Base-by-base conservation (phyloP, 2,797 vertebrate genomes). In the Harpagifer antarcticus region DNA sequence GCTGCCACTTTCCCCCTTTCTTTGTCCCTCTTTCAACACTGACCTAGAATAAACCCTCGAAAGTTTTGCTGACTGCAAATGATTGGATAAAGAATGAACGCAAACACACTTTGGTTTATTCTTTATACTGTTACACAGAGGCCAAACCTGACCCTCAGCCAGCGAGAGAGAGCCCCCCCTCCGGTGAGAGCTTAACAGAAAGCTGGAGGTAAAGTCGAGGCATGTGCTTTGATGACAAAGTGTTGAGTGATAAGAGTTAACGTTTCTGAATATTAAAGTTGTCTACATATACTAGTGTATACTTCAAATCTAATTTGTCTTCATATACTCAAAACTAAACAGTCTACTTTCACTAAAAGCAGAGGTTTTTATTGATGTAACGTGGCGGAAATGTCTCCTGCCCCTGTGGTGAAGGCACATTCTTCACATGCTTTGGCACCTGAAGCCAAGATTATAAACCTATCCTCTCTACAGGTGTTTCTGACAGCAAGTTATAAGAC, bases 351-450 rank as follows among this genome's bases (percentile, higher is more conserved):
- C 57, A 54, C 23, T 68, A 27, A 11, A 44, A 78, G 55, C 49
- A 63, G 44, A 49, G 74, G 66, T 72, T 68, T 59, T 16, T 59
- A 54, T 58, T 67, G 33, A 65, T 68, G 47, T 7, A 40, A 50
- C 33, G 40, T 16, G 19, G 17, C 10, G 31, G 43, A 45, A 76
- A 85, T 44, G 37, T 77, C 47, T 72, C 60, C 61, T 31, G 64
- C 48, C 56, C 75, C 79, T 76, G 58, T 74, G 59, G 68, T 42
- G 73, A 54, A 81, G 78, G n/a, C 43, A 78, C 82, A 92, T 91
- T 90, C 81, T 82, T 90, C 64, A 76, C 65, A 90, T 91, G 58
- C 70, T 89, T 77, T 67, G 68, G 70, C 65, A 69, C 47, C 59
- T 40, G 47, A 69, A 70, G 6, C 58, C 55, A n/a, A 54, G 44